phyloP scores from a whole-genome alignment of 2,888 invertebrate genomes.

The Ormyrus thymus region DNA sequence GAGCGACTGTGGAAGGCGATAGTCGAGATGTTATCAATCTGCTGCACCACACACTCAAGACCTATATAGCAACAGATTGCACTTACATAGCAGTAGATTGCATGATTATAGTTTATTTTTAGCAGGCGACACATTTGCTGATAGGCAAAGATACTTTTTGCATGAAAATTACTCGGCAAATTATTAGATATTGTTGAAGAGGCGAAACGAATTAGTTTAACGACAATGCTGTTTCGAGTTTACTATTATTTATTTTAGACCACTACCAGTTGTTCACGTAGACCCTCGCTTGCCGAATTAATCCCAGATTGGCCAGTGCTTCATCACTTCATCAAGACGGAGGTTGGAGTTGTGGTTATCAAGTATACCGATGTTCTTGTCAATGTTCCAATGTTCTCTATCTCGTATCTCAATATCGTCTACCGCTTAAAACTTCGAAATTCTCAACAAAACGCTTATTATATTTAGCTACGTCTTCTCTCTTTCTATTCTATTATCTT shows the following conservation, averaged over 20 bases:
- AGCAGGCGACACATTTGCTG: neutral
- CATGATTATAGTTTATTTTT: too few relatives aligned
- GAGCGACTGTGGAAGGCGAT: neutral
- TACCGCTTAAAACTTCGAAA: conserved; percentile 24
- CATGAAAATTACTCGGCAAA: neutral
- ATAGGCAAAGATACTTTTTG: neutral
- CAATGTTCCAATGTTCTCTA: conserved; percentile 44
- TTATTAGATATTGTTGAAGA: neutral
- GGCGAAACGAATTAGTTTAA: neutral
- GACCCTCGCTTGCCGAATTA: conserved; percentile 94
- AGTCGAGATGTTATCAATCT: too few relatives aligned
- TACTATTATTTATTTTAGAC: conserved; percentile 50
- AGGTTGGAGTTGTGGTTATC: conserved; percentile 81
- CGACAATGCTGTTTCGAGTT: conserved; percentile 33
- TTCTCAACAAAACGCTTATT: conserved; percentile 14
- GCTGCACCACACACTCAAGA: too few relatives aligned
- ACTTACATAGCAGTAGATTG: too few relatives aligned
- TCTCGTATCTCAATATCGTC: conserved; percentile 33
- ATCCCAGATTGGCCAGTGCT: conserved; percentile 97
- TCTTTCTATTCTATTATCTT: neutral
- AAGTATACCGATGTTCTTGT: conserved; percentile 58
- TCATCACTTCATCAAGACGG: conserved; percentile 88
- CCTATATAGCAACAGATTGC: neutral
- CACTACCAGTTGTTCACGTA: conserved; percentile 78
- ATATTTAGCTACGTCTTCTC: conserved; percentile 15